Evolutionary conservation across 2,113 vertebrate genomes (phyloP).

Genomic region (Australoheros scitulus): DNA sequence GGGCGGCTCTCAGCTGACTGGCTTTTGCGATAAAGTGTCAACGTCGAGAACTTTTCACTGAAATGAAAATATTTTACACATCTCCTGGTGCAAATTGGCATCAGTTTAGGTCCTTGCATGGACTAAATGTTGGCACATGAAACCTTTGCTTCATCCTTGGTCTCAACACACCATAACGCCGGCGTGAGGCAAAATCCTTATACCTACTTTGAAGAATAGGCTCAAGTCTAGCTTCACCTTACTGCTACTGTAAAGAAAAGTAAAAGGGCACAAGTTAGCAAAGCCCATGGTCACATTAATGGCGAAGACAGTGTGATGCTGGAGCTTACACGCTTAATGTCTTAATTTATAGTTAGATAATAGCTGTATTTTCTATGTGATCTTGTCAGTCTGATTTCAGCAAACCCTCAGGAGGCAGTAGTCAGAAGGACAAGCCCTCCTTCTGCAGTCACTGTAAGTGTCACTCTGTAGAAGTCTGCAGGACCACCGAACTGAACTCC

Average conservation of each 20-base stretch:
- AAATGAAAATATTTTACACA: not conserved
- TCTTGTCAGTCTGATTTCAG: not conserved
- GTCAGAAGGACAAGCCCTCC: not conserved
- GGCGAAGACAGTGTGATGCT: not conserved
- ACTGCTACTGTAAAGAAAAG: not conserved
- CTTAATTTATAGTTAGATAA: not conserved
- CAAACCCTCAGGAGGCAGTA: not conserved
- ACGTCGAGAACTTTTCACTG: not conserved
- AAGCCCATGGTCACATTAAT: not conserved
- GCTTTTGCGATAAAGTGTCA: not conserved
- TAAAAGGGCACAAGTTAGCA: slow-evolving; percentile 29
- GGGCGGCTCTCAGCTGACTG: not conserved
- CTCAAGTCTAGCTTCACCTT: not conserved
- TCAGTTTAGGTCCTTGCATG: not conserved
- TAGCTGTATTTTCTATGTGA: not conserved
- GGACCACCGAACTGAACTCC: not conserved
- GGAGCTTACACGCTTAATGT: not conserved
- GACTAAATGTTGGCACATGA: not conserved
- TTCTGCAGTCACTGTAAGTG: not conserved
- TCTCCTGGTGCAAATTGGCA: not conserved
- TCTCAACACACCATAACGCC: not conserved
- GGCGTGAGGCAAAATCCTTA: not conserved
- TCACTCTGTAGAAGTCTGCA: not conserved
- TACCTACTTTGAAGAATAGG: not conserved
- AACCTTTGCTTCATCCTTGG: not conserved